Evolutionary conservation across 2,797 vertebrate genomes (phyloP).

Genomic region (Tiaroga cobitis): DNA sequence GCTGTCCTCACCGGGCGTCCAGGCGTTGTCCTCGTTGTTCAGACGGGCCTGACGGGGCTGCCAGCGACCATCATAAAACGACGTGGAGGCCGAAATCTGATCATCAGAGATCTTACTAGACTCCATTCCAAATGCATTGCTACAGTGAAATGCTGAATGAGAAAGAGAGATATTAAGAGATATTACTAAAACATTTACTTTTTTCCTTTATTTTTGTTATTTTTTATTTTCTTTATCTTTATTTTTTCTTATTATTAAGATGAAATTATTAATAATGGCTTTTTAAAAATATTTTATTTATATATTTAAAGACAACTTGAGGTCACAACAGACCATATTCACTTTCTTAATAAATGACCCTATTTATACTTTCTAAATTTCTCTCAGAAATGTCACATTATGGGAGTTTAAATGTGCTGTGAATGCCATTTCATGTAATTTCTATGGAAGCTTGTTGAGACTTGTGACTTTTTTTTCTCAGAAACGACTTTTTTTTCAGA

Average conservation of each 20-base stretch:
- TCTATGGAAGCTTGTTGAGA: background rate
- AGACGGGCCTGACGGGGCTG: constrained; percentile 85
- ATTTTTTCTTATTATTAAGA: background rate
- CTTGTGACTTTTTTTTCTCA: background rate
- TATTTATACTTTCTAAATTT: background rate
- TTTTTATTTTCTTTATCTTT: background rate
- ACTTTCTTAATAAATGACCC: background rate
- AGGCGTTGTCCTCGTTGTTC: constrained; percentile 86
- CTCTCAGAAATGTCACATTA: background rate
- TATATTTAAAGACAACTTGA: background rate
- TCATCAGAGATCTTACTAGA: constrained; percentile 86
- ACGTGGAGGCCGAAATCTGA: constrained; percentile 83
- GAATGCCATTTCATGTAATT: background rate
- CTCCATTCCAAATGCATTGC: constrained; percentile 85
- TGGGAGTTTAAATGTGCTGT: background rate
- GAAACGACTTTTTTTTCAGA: background rate
- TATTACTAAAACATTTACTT: background rate
- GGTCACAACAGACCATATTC: background rate
- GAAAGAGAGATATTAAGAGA: background rate
- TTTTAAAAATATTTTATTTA: background rate
- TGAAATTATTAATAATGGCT: background rate
- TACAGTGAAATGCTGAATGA: constrained; percentile 81
- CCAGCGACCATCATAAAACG: constrained; percentile 83
- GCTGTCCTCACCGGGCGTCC: constrained; percentile 87
- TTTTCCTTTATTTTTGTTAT: background rate